Conservation (phyloP, 1,140 invertebrate genomes). For the Apis cerana region DNA sequence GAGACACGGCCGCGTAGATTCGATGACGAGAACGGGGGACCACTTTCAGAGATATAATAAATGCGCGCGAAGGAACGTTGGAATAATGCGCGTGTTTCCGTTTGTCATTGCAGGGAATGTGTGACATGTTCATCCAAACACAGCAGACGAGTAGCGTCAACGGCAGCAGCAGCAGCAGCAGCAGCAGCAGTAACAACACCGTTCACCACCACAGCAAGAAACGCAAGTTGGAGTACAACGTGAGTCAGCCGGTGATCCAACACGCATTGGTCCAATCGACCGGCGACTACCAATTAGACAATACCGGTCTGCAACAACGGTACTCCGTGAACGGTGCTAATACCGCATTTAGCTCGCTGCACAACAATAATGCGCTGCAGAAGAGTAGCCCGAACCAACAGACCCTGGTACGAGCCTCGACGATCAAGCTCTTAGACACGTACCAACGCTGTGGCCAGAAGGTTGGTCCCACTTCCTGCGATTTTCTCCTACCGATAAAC, state of each 20-base stretch:
- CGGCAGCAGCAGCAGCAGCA: constrained; percentile 81
- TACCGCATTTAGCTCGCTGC: constrained; percentile 77
- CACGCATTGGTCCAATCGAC: constrained; percentile 79
- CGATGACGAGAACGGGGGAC: neutral
- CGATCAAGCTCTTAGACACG: constrained; percentile 88
- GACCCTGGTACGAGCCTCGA: constrained; percentile 86
- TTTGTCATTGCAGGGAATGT: constrained; percentile 83
- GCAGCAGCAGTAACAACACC: constrained; percentile 79
- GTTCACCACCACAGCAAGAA: constrained; percentile 82
- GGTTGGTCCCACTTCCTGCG: constrained; percentile 75
- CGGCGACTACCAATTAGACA: constrained; percentile 77
- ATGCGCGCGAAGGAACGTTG: neutral
- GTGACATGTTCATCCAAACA: constrained; percentile 88
- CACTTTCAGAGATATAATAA: too few relatives aligned
- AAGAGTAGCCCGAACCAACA: constrained; percentile 83
- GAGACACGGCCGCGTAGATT: neutral
- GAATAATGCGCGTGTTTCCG: neutral
- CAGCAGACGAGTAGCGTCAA: constrained; percentile 83
- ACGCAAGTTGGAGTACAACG: constrained; percentile 82
- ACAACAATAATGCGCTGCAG: constrained; percentile 80
- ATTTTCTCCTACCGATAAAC: constrained; percentile 31
- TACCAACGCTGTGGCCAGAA: constrained; percentile 87
- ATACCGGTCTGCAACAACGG: constrained; percentile 70
- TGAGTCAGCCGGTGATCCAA: constrained; percentile 80
- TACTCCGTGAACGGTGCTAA: constrained; percentile 79